These are phyloP conservation scores for Ailurus styani DNA, from an alignment of 2,113 vertebrate species.

Conservation along the genomic window DNA sequence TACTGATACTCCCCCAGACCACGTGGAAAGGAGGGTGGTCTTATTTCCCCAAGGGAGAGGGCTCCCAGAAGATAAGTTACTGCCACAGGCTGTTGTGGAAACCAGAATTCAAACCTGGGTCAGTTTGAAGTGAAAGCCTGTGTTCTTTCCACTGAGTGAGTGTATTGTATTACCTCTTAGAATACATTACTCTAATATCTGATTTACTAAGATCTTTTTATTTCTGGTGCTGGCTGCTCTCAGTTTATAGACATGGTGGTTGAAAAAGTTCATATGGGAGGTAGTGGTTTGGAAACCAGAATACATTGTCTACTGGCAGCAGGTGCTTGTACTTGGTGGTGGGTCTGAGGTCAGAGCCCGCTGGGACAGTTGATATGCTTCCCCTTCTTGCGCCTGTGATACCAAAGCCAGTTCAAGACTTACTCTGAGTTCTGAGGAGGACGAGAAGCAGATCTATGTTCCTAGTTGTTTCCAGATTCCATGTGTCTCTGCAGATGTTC, in stretches of 20 bases:
- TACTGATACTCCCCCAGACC: not conserved
- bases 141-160: not conserved
- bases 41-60: not conserved
- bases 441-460: not conserved
- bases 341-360: not conserved
- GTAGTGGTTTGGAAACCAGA: not conserved
- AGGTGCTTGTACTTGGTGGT: not conserved
- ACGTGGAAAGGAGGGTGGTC: not conserved
- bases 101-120: not conserved
- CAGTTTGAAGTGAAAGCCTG: not conserved
- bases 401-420: not conserved
- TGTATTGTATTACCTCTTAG: not conserved
- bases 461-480: not conserved
- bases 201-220: slow-evolving; percentile 22
- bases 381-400: not conserved
- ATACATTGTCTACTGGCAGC: not conserved
- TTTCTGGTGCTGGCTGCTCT: not conserved
- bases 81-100: not conserved
- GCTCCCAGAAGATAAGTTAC: not conserved
- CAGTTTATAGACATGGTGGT: not conserved
- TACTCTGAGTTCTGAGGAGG: not conserved
- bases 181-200: slow-evolving; percentile 2
- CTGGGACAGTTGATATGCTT: not conserved
- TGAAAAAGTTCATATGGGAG: slow-evolving; percentile 5
- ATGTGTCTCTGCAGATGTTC: not conserved